Evolutionary conservation across 2,888 invertebrate genomes (phyloP), one percentile per base, ranked within the genome.

Genomic region (Chloromyia formosa): DNA sequence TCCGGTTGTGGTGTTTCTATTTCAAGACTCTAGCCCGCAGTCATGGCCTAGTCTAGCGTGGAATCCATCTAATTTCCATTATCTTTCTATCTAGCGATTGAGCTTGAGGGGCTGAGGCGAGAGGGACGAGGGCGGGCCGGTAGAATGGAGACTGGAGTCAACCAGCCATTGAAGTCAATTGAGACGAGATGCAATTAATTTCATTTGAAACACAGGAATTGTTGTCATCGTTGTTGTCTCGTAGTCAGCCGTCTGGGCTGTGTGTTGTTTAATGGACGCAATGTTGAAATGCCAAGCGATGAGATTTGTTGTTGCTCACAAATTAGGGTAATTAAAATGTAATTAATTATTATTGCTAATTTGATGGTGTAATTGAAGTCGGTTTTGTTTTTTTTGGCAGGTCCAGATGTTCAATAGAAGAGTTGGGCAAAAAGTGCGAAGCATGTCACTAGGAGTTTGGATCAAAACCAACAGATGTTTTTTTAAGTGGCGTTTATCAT

Each of bases 181-280:
- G 56, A 56, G 56, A 56, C 56, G 16, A 18, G 56, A 18, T 56
- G 56, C 56, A 56, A 56, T 56, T 56, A 56, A 56, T 56, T 56
- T 20, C 20, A 56, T 56, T 56, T 20, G 56, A 56, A 56, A 56
- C 56, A 56, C 20, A 35, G 27, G 20, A 56, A 56, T 56, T 56
- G 56, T 56, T 53, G 53, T 53, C 53, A 35, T 56, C 56, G 56
- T 56, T 56, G 22, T 56, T 10, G 56, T 9, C 56, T 56, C 18
- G 27, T 35, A 35, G 27, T 35, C 7, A 35, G 27, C 2, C n/a
- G 27, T 7, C 27, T 4, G 27, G 7, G 3, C 27, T 35, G 27
- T 4, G 27, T 18, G 56, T 10, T 49, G 49, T 49, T 35, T 12
- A 49, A 49, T 49, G 49, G 12, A 10, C 49, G 49, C 56, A 20